Conservation (phyloP, 2,113 vertebrate genomes). For the Chloroceryle aenea region DNA sequence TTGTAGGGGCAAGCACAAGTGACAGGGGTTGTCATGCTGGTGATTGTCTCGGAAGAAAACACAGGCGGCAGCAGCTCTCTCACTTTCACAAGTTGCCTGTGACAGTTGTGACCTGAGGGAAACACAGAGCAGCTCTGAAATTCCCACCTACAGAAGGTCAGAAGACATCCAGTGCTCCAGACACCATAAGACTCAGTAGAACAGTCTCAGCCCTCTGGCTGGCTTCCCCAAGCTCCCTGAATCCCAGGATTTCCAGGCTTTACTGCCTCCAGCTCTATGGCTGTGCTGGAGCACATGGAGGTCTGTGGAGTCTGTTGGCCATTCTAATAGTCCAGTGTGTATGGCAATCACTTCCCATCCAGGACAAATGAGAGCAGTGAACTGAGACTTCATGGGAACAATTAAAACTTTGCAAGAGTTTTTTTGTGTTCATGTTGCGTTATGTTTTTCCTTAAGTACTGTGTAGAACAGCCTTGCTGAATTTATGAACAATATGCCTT, state of each 20-base stretch:
- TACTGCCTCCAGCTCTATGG: background rate
- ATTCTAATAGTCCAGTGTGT: background rate
- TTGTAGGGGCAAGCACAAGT: background rate
- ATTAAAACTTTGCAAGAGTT: background rate
- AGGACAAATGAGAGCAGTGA: background rate
- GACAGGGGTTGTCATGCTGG: background rate
- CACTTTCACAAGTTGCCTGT: background rate
- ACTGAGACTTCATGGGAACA: background rate
- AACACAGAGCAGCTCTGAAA: background rate
- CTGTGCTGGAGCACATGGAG: background rate
- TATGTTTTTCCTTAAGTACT: background rate
- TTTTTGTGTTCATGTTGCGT: background rate
- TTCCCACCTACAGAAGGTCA: background rate
- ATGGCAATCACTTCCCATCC: background rate
- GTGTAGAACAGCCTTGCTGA: background rate
- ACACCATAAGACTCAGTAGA: background rate
- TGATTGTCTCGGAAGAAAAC: background rate
- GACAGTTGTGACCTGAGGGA: background rate
- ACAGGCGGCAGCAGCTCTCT: background rate
- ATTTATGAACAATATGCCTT: background rate
- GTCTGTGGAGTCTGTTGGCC: background rate
- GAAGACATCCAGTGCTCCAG: background rate
- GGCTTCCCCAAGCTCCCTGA: background rate
- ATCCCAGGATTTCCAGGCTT: background rate
- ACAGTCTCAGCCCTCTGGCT: background rate